Base-by-base conservation (phyloP, 2,797 vertebrate genomes). In the Huso huso region DNA sequence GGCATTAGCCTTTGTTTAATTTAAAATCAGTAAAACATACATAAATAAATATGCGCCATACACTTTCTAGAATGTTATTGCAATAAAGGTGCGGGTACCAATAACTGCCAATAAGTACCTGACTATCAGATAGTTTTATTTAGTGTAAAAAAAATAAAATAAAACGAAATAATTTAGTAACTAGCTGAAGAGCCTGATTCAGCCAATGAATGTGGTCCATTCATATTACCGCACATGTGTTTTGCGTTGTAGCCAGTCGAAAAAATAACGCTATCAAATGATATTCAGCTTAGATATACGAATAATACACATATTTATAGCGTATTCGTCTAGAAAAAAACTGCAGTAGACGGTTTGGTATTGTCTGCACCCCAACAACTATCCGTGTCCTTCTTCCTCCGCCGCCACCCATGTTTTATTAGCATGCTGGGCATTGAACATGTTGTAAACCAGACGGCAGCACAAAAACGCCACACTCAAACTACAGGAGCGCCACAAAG, bases 401-500 rank as follows among this genome's bases (percentile, higher is more conserved):
- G 49, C 37, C 48, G 23, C 53, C 48, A 8, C 63, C 49, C 60
- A 51, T 18, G 61, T 69, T 63, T 55, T 10, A 12, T 60, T 69
- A 67, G 69, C 69, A 70, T 64, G 66, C 63, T 53, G 65, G 64
- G 50, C 67, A 58, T 13, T 62, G 66, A 65, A 65, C 70, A 65
- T 68, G 63, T 55, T 62, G 57, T 23, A 68, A 62, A 58, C 59
- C 66, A 52, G 58, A 61, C 57, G 62, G 48, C 49, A 13, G 6
- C 23, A 10, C 12, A 12, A 50, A 48, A 72, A 71, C 66, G 64
- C 72, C 49, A 65, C 71, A 68, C 63, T 66, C 74, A 77, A 62
- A 73, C 73, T 78, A 77, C 80, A 76, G 76, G 79, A 81, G 68
- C 23, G 59, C 63, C 61, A 61, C 3, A 61, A 50, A 23, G 51